Percentiles rank a stretch among this genome's conserved stretches.
Conservation (phyloP, 2,888 invertebrate genomes). For the Ditylenchus weischeri region DNA sequence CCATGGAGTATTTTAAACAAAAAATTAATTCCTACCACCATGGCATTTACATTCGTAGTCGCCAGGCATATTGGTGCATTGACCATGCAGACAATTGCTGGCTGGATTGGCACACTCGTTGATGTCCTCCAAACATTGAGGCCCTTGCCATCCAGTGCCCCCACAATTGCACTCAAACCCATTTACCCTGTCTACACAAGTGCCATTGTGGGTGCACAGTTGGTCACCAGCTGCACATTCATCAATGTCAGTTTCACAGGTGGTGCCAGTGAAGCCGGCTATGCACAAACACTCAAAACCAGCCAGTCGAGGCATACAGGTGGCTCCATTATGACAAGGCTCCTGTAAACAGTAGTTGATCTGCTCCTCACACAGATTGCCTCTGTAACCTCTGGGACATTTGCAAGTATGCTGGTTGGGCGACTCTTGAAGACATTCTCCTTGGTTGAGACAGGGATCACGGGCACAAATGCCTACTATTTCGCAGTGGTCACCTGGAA, state of each 20-base stretch:
- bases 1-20: too few species aligned
- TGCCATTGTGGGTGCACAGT: conserved; percentile 45
- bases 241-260: conserved; percentile 53
- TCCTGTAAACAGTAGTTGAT: conserved; percentile 48
- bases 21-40: conserved; percentile 35
- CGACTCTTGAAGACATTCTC: conserved; percentile 31
- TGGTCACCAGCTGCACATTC: conserved; percentile 45
- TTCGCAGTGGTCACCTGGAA: conserved; percentile 36
- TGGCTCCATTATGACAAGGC: conserved; percentile 67
- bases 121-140: conserved; percentile 44
- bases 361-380: conserved; percentile 40
- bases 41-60: conserved; percentile 47
- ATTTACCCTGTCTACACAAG: conserved; percentile 49
- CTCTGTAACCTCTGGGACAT: conserved; percentile 33
- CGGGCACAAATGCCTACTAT: conserved; percentile 31
- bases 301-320: conserved; percentile 76
- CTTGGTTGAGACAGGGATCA: conserved; percentile 32
- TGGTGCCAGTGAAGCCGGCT: conserved; percentile 46
- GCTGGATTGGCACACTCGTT: conserved; percentile 31
- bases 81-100: conserved; percentile 48
- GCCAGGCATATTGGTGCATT: conserved; percentile 50
- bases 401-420: conserved; percentile 29
- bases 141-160: conserved; percentile 49
- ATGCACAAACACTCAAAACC: conserved; percentile 59
- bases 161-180: conserved; percentile 52